phyloP scores from a whole-genome alignment of 2,113 vertebrate genomes.

The Spea multiplicata region DNA sequence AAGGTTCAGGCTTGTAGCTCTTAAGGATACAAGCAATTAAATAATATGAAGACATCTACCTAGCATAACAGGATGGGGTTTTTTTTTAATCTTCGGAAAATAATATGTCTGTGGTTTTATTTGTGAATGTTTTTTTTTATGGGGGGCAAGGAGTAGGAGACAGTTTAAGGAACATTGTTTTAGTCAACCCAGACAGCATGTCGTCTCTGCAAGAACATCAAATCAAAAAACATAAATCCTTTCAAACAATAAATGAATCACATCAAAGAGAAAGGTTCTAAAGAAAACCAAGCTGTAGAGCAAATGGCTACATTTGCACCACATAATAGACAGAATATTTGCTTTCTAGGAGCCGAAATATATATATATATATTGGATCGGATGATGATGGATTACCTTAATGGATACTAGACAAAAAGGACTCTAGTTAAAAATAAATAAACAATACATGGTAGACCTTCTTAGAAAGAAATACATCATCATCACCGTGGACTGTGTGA shows the following conservation, averaged over 20 bases:
- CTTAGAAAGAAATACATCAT: background rate
- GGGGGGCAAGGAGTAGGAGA: conserved; percentile 6
- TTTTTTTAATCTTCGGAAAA: background rate
- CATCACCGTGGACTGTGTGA: background rate
- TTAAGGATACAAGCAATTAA: conserved; percentile 23
- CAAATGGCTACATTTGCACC: conserved; percentile 8
- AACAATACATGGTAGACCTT: background rate
- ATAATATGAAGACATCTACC: conserved; percentile 23
- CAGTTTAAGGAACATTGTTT: conserved; percentile 8
- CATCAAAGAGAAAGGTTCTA: conserved; percentile 32
- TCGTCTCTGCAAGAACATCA: conserved; percentile 26
- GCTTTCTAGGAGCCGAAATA: background rate
- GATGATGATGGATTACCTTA: background rate
- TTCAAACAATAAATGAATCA: conserved; percentile 16
- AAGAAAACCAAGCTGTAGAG: conserved; percentile 17
- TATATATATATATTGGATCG: background rate
- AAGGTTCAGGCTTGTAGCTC: conserved; percentile 11
- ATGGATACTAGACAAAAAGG: conserved; percentile 1
- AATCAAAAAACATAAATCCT: conserved; percentile 17
- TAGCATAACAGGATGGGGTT: background rate
- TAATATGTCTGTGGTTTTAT: background rate
- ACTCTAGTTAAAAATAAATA: background rate
- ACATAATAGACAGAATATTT: background rate
- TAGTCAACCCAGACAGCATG: conserved; percentile 16
- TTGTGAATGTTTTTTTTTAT: conserved; percentile 5